Percentiles rank a stretch among this genome's conserved stretches.
These are phyloP conservation scores for Nerophis lumbriciformis DNA, from an alignment of 2,113 vertebrate species.

Conservation along the genomic window DNA sequence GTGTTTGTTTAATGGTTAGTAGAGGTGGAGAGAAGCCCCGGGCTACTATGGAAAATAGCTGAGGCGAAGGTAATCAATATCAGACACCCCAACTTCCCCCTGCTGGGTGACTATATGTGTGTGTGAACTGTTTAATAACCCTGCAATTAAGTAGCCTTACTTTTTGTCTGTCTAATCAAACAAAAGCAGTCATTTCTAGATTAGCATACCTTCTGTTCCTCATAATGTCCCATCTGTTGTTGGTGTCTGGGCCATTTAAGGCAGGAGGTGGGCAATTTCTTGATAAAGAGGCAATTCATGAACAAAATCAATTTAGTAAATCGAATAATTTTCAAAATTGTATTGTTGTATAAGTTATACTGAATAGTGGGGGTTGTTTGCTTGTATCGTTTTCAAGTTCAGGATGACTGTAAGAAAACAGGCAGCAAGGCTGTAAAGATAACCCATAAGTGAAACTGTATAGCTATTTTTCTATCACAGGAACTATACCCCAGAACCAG, in stretches of 20 bases:
- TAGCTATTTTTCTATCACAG: too few species aligned
- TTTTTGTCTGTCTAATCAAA: constrained; percentile 8
- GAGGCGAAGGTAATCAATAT: constrained; percentile 46
- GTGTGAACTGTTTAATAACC: constrained; percentile 26
- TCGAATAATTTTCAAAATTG: neutral
- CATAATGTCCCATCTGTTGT: neutral
- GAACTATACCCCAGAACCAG: too few species aligned
- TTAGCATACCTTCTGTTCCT: constrained; percentile 8
- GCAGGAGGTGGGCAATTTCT: neutral
- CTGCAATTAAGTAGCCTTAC: constrained; percentile 5
- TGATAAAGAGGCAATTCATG: neutral
- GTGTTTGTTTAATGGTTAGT: constrained; percentile 29
- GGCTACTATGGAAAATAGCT: constrained; percentile 44
- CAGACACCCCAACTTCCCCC: constrained; percentile 13
- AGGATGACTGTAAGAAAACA: too few species aligned
- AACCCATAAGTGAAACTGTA: too few species aligned
- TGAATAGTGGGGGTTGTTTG: too few species aligned
- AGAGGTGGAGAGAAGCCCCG: constrained; percentile 37
- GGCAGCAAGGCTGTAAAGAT: too few species aligned
- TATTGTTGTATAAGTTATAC: too few species aligned
- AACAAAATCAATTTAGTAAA: neutral
- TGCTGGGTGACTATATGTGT: constrained; percentile 6
- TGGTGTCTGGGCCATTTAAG: neutral
- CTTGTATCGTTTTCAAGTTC: too few species aligned
- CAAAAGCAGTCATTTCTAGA: constrained; percentile 12